Evolutionary conservation across 1,140 invertebrate species (phyloP), one percentile per base, ranked within the genome.

Genomic region (Conus ventricosus): DNA sequence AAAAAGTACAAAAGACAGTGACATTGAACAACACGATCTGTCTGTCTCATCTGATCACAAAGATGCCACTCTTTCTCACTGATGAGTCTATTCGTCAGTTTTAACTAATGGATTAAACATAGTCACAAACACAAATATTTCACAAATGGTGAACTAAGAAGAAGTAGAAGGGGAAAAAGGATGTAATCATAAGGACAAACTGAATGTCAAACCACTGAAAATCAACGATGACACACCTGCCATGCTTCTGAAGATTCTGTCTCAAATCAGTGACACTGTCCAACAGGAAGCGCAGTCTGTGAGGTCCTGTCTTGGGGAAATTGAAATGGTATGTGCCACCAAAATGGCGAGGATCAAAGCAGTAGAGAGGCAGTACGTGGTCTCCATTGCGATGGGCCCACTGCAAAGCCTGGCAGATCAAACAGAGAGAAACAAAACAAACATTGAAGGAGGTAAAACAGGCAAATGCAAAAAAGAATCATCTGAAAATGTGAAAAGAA

Each of bases 311-410:
- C 89, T 95, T 95, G n/a, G 94, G 92, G 88, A 95, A 93, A 60
- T 86, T 87, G 86, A 92, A 94, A 80, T 94, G 93, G 60, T 92
- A 93, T 15, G 95, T 93, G 83, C 91, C 93, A 88, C 91, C 88
- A 84, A 93, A 94, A 87, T 95, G 93, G 5, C 93, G 78, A 23
- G 95, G 94, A 87, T 95, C 95, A 91, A 95, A 95, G 88, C 95
- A 95, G 83, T 95, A 95, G 11, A 95, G 23, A n/a, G 94, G 94
- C 39, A 95, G 63, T 25, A 95, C 89, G 82, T 87, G 87, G 83
- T 93, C 92, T 80, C 88, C 88, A 85, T 92, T 90, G 71, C 85
- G 91, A 51, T 87, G 85, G 23, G 88, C 90, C 88, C 90, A 92
- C 13, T 89, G 88, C 8, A 93, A 86, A 25, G 89, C 89, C 91